These are phyloP conservation scores for Apostichopus leukothele DNA, from an alignment of 53 echinoderm and acorn worm species.

Conservation along the genomic window DNA sequence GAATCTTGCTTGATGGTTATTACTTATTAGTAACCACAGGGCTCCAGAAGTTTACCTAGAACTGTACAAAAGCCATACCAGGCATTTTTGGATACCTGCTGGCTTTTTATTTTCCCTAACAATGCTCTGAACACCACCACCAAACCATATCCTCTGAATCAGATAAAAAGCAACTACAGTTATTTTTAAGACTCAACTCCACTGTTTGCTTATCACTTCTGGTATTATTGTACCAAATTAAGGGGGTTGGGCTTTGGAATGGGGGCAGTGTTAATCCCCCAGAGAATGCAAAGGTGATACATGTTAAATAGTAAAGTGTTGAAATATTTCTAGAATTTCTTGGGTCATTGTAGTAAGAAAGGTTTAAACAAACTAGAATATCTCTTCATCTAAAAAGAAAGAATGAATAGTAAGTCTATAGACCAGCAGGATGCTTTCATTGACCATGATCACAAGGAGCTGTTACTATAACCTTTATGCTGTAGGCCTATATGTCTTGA, in stretches of 20 bases:
- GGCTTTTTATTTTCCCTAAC: constrained; percentile 4
- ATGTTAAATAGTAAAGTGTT: too few relatives aligned
- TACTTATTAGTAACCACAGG: not conserved
- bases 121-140: not conserved
- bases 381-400: too few relatives aligned
- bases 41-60: not conserved
- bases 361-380: too few relatives aligned
- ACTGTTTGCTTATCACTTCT: constrained; percentile 13
- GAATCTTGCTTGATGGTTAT: constrained; percentile 1
- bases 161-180: not conserved
- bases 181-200: not conserved
- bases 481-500: too few relatives aligned
- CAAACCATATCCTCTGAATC: not conserved
- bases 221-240: not conserved
- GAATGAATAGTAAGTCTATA: too few relatives aligned
- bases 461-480: too few relatives aligned
- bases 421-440: too few relatives aligned
- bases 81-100: constrained; percentile 28
- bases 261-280: too few relatives aligned
- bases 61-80: not conserved
- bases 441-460: too few relatives aligned
- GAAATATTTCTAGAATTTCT: too few relatives aligned
- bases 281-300: too few relatives aligned
- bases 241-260: not conserved
- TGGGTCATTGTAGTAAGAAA: too few relatives aligned